Percentiles rank a stretch among this genome's conserved stretches.
These are phyloP conservation scores for Siderastrea radians DNA, from an alignment of 92 coral and sea anemone species.

Conservation along the genomic window DNA sequence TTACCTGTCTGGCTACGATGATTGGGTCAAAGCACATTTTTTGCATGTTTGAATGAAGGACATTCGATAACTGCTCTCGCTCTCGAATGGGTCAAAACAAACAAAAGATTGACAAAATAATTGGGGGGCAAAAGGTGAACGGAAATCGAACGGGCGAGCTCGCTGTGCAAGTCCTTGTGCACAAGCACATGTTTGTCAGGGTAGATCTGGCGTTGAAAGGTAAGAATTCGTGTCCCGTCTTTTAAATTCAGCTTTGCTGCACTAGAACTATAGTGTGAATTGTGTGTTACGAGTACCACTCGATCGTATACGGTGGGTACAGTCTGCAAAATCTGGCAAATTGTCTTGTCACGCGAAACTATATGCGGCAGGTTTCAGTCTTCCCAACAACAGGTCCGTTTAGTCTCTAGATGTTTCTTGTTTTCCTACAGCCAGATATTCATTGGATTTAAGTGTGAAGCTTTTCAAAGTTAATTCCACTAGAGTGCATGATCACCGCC, in stretches of 20 bases:
- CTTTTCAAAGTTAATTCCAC: not conserved
- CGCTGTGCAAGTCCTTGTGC: not conserved
- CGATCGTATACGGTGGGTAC: not conserved
- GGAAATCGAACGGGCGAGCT: not conserved
- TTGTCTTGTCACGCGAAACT: not conserved
- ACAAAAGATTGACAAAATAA: conserved; percentile 7
- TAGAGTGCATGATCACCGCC: no score
- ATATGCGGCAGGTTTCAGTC: not conserved
- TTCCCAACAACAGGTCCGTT: not conserved
- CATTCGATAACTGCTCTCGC: not conserved
- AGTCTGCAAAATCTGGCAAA: not conserved
- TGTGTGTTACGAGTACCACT: not conserved
- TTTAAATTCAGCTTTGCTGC: not conserved
- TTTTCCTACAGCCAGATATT: not conserved
- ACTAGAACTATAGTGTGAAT: not conserved
- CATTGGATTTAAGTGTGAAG: not conserved
- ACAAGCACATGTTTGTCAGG: not conserved
- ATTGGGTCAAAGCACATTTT: conserved; percentile 25
- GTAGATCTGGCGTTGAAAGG: conserved; percentile 14
- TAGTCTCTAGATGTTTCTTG: not conserved
- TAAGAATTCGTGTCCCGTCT: not conserved
- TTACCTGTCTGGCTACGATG: not conserved
- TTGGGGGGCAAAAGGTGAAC: conserved; percentile 5
- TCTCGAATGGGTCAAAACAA: conserved; percentile 7
- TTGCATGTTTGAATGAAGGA: conserved; percentile 16